These are phyloP conservation scores for crab-eating macaque (Macaca fascicularis) DNA, from an alignment of 2,113 vertebrate species.

Conservation along the genomic window DNA sequence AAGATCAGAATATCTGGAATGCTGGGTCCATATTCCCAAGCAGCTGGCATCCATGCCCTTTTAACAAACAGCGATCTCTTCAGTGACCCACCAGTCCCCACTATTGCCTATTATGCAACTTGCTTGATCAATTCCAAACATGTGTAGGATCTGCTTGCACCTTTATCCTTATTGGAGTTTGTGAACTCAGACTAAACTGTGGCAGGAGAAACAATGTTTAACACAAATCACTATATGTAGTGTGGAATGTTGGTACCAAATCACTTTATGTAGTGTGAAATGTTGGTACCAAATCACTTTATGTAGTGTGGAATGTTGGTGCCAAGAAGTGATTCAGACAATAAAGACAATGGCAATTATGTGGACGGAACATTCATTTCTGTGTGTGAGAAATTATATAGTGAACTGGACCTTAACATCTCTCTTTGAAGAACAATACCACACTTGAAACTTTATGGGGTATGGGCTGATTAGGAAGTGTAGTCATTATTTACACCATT, in stretches of 20 bases:
- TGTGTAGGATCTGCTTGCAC: not conserved
- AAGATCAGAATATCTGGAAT: not conserved
- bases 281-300: slow-evolving; percentile 14
- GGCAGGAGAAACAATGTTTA: not conserved
- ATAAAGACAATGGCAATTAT: slow-evolving; percentile 20
- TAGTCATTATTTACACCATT: not conserved
- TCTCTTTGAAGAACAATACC: not conserved
- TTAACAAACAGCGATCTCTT: not conserved
- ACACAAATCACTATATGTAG: slow-evolving; percentile 25
- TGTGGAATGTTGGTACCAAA: not conserved
- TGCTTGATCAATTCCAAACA: slow-evolving; percentile 16
- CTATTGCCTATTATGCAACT: not conserved
- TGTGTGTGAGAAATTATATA: not conserved
- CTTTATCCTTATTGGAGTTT: not conserved
- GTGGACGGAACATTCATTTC: not conserved
- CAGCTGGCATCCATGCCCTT: not conserved
- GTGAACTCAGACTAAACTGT: not conserved
- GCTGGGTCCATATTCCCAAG: not conserved
- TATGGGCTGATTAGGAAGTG: not conserved
- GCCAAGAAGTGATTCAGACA: slow-evolving; percentile 15
- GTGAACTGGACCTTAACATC: not conserved
- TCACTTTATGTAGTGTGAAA: not conserved
- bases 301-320: not conserved
- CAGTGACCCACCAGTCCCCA: not conserved
- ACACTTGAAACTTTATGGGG: not conserved